Evolutionary conservation across 1,140 invertebrate species (phyloP).

Genomic region (Trypoxylus dichotomus): DNA sequence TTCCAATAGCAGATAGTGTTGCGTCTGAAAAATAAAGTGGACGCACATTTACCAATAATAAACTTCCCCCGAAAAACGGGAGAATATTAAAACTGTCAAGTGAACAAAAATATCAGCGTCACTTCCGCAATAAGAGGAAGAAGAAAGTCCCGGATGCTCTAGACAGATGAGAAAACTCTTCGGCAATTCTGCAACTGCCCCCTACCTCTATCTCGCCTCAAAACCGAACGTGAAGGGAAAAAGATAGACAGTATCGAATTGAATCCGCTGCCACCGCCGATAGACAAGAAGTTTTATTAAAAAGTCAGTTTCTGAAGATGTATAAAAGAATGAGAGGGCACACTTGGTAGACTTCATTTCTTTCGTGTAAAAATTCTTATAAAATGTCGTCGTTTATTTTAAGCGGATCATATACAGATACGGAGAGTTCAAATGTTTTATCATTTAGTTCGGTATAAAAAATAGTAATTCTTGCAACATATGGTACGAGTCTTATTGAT

Average conservation of each 20-base stretch:
- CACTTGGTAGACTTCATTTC: background rate
- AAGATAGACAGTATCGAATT: constrained; percentile 15
- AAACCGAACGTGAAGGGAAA: background rate
- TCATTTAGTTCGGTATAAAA: too few species aligned
- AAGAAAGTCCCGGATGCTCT: background rate
- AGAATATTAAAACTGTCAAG: constrained; percentile 23
- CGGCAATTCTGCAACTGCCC: background rate
- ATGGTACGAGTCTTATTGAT: too few species aligned
- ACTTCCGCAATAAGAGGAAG: background rate
- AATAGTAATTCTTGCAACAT: too few species aligned
- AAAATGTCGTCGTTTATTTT: constrained; percentile 10
- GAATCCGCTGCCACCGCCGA: background rate
- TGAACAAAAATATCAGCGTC: constrained; percentile 17
- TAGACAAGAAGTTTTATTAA: constrained; percentile 23
- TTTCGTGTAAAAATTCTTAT: constrained; percentile 11
- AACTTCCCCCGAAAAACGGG: background rate
- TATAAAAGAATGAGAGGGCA: background rate
- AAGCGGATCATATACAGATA: background rate
- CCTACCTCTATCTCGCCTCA: background rate
- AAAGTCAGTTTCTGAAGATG: background rate
- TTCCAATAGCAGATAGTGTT: background rate
- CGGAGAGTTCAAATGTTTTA: too few species aligned
- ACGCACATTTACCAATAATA: background rate
- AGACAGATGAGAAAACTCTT: constrained; percentile 16
- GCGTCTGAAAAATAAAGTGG: background rate